Conservation (phyloP, 2,797 vertebrate species). For the Brotula barbata region DNA sequence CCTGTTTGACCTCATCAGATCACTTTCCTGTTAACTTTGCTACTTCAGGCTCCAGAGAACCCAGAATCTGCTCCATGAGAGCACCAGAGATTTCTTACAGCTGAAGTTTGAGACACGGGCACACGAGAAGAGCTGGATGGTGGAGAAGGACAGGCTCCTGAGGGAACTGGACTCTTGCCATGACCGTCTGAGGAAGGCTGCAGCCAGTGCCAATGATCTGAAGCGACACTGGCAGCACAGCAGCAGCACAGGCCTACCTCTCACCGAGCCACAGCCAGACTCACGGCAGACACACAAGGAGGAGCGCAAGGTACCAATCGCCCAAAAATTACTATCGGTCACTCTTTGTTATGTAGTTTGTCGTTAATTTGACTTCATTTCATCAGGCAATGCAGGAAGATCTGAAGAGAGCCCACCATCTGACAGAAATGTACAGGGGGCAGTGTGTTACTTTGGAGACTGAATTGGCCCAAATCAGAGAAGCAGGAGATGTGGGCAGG, state of each 20-base stretch:
- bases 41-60: constrained; percentile 83
- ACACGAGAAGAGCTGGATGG: constrained; percentile 92
- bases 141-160: constrained; percentile 89
- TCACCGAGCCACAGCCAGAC: constrained; percentile 58
- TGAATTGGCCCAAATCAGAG: constrained; percentile 86
- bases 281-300: constrained; percentile 70
- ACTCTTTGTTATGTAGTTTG: neutral
- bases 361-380: constrained; percentile 2
- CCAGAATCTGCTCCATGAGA: constrained; percentile 90
- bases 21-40: no score
- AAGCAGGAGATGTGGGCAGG: constrained; percentile 85
- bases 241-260: constrained; percentile 33
- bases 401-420: constrained; percentile 84
- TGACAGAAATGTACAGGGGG: constrained; percentile 92
- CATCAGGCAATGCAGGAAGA: constrained; percentile 85
- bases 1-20: no score
- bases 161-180: constrained; percentile 80
- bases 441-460: constrained; percentile 91
- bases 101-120: constrained; percentile 86
- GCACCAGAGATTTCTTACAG: constrained; percentile 91
- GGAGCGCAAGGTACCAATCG: constrained; percentile 82
- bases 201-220: constrained; percentile 29
- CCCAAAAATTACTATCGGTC: neutral
- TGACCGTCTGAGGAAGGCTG: constrained; percentile 64
- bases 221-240: constrained; percentile 39